Percentiles rank a stretch among this genome's conserved stretches.
Conservation (phyloP, 2,113 vertebrate genomes). For the Tetrao urogallus region DNA sequence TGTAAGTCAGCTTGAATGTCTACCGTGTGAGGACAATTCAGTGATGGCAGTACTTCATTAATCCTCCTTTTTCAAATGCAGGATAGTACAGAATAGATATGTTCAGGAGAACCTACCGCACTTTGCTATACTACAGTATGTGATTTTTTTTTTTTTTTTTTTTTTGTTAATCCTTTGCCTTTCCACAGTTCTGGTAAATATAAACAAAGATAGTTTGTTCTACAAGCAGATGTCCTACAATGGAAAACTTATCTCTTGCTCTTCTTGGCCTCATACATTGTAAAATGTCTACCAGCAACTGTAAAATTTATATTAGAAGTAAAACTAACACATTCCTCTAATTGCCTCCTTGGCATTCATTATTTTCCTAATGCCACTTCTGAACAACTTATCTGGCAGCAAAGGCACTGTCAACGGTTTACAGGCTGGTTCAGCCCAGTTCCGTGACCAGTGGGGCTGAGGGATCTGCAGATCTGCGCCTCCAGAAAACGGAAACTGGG, state of each 20-base stretch:
- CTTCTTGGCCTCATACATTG: background rate
- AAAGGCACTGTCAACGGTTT: background rate
- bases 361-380: conserved; percentile 26
- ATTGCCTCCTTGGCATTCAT: conserved; percentile 21
- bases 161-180: background rate
- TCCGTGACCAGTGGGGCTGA: too few species aligned
- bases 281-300: background rate
- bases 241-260: background rate
- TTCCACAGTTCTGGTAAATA: background rate
- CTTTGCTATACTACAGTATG: background rate
- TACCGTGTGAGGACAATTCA: too few species aligned
- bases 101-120: background rate
- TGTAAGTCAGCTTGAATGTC: too few species aligned
- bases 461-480: too few species aligned
- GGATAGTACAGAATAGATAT: background rate
- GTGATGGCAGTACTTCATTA: background rate
- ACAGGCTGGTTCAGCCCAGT: too few species aligned
- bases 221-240: background rate
- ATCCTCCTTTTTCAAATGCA: background rate
- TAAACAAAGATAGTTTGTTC: background rate
- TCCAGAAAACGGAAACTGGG: too few species aligned
- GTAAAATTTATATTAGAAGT: background rate
- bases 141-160: background rate
- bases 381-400: background rate
- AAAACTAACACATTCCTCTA: conserved; percentile 10